Conservation (phyloP, 2,797 vertebrate genomes). For the Leptodactylus fallax region DNA sequence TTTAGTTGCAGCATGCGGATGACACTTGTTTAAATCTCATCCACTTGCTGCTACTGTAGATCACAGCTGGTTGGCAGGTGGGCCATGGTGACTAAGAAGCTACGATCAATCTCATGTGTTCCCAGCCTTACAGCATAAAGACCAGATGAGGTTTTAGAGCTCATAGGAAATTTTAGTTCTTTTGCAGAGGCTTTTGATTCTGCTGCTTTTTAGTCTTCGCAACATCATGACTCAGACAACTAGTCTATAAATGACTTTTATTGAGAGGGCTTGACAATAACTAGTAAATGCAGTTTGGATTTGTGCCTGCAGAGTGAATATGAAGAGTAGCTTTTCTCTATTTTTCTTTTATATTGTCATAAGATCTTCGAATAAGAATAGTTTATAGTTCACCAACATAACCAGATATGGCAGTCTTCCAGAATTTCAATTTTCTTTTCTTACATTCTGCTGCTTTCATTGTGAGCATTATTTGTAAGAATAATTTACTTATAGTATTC, state of each 20-base stretch:
- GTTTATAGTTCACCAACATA: not conserved
- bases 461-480: not conserved
- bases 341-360: too few relatives aligned
- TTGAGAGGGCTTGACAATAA: not conserved
- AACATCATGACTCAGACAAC: not conserved
- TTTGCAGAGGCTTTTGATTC: not conserved
- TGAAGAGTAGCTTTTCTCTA: not conserved
- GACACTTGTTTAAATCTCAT: too few relatives aligned
- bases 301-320: not conserved
- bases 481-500: not conserved
- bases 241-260: not conserved
- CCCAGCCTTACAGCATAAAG: not conserved
- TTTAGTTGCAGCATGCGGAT: too few relatives aligned
- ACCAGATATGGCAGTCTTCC: not conserved
- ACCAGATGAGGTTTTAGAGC: not conserved
- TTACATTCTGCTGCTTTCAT: not conserved
- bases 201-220: not conserved
- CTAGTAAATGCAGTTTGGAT: not conserved
- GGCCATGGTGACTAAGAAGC: too few relatives aligned
- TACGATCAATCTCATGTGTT: too few relatives aligned
- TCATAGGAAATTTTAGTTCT: not conserved
- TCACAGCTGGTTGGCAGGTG: too few relatives aligned
- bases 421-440: too few relatives aligned
- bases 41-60: too few relatives aligned
- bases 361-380: too few relatives aligned